Base-by-base conservation (phyloP, 1,140 invertebrate species). In the Rhagoletis zephyria region DNA sequence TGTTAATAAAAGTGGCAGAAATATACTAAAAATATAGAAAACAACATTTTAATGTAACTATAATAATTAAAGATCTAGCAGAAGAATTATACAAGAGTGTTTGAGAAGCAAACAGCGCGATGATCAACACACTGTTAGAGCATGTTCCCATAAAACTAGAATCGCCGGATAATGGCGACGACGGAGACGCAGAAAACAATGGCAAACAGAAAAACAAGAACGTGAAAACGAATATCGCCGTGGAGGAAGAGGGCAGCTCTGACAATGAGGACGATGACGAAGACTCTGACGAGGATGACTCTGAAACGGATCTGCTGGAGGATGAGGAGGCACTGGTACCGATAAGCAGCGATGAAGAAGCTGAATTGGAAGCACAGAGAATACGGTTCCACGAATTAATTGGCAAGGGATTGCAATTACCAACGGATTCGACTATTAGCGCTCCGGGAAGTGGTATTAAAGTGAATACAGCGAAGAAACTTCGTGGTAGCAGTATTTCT, bases 261-360 rank as follows among this genome's bases (percentile, higher is more conserved):
- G 64, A 67, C 16, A 64, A 87, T 14, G 90, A 90, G 19, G 91
- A 90, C 14, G 89, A 90, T 12, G 89, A 90, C 51, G 90, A 92
- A 5, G 88, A 87, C 3, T 56, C 63, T 77, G 91, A 92, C 6
- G 87, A 87, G 12, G 56, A 65, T 70, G 90, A 91, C 60, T 64
- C 91, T 70, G 91, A 90, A 59, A 90, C 90, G 65, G 91, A 91
- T 60, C 89, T 90, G n/a, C 88, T 90, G 5, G 91, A 89, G 9
- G 91, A 90, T 10, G 91, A 90, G 9, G 90, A 88, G 56, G 90
- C 91, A 61, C 87, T 88, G 10, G 74, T 92, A 14, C 91, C 90
- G 87, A 92, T 92, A 40, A 91, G 92, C 81, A 92, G 91, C 74
- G 91, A 92, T 85, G 91, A 92, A 64, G 91, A 92, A 89, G 91